These are phyloP conservation scores for Tachystola acroxantha DNA, from an alignment of 2,888 invertebrate species.

Conservation along the genomic window DNA sequence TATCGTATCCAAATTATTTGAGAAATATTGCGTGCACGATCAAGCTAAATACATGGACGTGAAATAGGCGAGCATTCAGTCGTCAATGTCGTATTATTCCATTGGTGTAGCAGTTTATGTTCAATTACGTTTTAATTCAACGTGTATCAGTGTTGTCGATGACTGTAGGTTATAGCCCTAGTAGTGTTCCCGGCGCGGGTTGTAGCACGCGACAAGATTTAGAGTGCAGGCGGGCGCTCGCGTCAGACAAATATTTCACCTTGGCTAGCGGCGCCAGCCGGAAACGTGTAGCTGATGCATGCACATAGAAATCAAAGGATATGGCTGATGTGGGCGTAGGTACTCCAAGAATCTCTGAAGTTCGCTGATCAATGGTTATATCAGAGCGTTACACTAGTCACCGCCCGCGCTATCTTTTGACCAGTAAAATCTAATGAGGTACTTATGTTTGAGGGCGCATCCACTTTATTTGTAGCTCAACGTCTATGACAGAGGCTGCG, in stretches of 20 bases:
- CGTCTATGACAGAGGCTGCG: background rate
- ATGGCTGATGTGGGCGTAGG: slow-evolving; percentile 11
- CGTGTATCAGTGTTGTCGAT: slow-evolving; percentile 37
- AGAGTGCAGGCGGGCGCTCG: slow-evolving; percentile 38
- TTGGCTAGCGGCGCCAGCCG: slow-evolving; percentile 46
- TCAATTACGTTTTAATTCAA: slow-evolving; percentile 19
- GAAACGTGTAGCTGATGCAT: slow-evolving; percentile 24
- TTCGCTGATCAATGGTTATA: slow-evolving; percentile 8
- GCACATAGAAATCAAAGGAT: slow-evolving; percentile 14
- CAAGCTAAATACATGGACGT: slow-evolving; percentile 5
- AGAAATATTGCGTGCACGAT: slow-evolving; percentile 4
- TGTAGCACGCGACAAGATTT: slow-evolving; percentile 66
- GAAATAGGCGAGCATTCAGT: slow-evolving; percentile 10
- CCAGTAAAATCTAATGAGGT: slow-evolving; percentile 8
- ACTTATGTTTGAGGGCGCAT: slow-evolving; percentile 2
- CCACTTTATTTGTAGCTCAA: slow-evolving; percentile 6
- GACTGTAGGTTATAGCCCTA: slow-evolving; percentile 23
- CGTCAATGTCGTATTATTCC: slow-evolving; percentile 12
- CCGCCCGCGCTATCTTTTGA: background rate
- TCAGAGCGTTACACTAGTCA: background rate
- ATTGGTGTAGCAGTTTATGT: slow-evolving; percentile 10
- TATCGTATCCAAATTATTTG: slow-evolving; percentile 8
- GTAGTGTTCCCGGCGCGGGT: slow-evolving; percentile 30
- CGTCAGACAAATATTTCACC: slow-evolving; percentile 66
- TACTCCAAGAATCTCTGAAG: slow-evolving; percentile 4